Evolutionary conservation across 2,797 vertebrate genomes (phyloP).

Genomic region (Glossophaga mutica): DNA sequence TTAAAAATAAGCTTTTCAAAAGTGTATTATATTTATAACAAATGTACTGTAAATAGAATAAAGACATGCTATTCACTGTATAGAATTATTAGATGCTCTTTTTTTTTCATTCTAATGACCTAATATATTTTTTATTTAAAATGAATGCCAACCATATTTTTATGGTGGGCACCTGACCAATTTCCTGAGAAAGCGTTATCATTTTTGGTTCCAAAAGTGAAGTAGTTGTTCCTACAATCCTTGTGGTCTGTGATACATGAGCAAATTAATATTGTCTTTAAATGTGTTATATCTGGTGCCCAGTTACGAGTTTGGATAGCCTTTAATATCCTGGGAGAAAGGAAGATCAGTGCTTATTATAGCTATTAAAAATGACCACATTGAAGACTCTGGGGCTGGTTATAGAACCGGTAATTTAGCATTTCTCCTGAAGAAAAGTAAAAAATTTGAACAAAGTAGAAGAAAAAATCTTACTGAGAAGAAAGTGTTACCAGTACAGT

Average conservation of each 20-base stretch:
- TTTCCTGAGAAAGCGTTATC: conserved; percentile 9
- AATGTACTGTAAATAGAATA: conserved; percentile 98
- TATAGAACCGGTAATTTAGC: background rate
- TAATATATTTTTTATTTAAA: conserved; percentile 51
- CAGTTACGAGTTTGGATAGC: background rate
- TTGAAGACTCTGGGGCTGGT: background rate
- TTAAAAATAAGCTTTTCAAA: conserved; percentile 90
- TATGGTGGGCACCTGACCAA: background rate
- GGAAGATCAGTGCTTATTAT: background rate
- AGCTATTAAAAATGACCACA: background rate
- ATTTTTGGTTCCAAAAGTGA: background rate
- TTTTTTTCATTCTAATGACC: conserved; percentile 43
- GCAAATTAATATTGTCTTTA: background rate
- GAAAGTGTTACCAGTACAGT: background rate
- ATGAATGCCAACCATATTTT: conserved; percentile 20
- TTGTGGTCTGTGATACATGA: background rate
- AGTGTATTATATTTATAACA: conserved; percentile 99
- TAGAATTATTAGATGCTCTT: conserved; percentile 64
- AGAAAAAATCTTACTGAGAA: background rate
- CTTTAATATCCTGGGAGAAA: background rate
- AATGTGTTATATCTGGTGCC: background rate
- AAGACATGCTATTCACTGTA: conserved; percentile 89
- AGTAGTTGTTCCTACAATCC: background rate
- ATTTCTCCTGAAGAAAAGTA: background rate
- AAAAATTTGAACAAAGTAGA: background rate